These are phyloP conservation scores for Rhadinocentrus ornatus DNA, from an alignment of 2,797 vertebrate genomes.

Conservation along the genomic window DNA sequence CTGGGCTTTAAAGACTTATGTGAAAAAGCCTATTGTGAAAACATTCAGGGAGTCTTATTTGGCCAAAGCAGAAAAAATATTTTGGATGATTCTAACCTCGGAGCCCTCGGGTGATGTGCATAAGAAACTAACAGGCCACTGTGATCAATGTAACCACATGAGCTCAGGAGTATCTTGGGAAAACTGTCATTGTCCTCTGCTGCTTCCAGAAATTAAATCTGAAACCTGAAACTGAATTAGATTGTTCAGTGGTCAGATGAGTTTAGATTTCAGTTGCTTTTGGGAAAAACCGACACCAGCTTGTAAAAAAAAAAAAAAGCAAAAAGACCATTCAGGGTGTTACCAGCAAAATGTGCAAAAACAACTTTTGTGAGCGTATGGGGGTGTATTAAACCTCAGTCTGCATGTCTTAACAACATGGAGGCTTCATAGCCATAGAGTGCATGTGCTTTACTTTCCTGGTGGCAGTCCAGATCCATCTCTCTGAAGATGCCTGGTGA, in stretches of 20 bases:
- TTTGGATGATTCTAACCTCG: not conserved
- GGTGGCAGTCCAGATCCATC: not conserved
- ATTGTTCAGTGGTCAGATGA: no score
- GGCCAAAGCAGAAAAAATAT: not conserved
- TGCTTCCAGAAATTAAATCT: not conserved
- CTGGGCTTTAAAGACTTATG: not conserved
- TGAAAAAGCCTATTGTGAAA: not conserved
- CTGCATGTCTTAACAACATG: not conserved
- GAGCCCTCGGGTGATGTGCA: not conserved
- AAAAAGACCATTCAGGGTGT: not conserved
- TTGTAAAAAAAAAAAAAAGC: no score
- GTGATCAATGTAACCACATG: conserved; percentile 1
- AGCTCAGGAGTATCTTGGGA: not conserved
- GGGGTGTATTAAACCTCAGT: not conserved
- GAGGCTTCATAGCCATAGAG: not conserved
- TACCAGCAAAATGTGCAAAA: not conserved
- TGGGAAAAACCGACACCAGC: no score
- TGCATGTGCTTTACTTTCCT: not conserved
- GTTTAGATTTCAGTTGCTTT: no score
- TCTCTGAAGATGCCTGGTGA: not conserved
- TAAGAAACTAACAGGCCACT: not conserved
- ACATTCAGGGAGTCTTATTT: not conserved
- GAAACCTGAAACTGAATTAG: no score
- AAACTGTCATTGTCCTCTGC: not conserved
- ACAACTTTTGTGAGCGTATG: not conserved